phyloP scores from a whole-genome alignment of 2,888 invertebrate genomes.

The Lepidocyrtoides sp. region DNA sequence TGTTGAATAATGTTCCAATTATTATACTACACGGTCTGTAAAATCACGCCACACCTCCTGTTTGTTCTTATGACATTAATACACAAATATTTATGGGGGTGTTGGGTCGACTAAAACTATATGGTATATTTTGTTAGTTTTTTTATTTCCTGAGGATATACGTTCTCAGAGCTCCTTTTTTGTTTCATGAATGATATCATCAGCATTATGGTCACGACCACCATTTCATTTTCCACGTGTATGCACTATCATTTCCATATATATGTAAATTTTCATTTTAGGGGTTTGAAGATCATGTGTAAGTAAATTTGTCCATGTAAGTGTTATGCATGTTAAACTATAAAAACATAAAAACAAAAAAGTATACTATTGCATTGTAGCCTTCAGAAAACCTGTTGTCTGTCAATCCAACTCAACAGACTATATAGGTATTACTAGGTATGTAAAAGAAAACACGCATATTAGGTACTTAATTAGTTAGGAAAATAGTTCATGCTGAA shows the following conservation, averaged over 20 bases:
- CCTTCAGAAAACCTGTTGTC: slow-evolving; percentile 36
- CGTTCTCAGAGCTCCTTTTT: neutral
- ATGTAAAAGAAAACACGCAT: neutral
- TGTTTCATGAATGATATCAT: slow-evolving; percentile 14
- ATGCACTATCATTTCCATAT: neutral
- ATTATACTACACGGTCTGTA: no score
- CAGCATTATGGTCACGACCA: neutral
- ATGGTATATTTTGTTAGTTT: neutral
- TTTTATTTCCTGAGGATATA: slow-evolving; percentile 4
- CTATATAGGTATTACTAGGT: no score
- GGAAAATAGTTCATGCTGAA: neutral
- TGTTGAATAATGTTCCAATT: no score
- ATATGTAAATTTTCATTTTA: slow-evolving; percentile 31
- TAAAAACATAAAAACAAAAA: neutral
- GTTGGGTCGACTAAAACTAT: neutral
- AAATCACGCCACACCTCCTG: neutral
- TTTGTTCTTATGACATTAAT: neutral
- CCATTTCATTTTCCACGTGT: neutral
- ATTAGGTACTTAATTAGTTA: slow-evolving; percentile 1
- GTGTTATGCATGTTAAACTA: neutral
- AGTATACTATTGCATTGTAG: neutral
- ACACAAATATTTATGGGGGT: neutral
- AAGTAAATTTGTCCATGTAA: neutral
- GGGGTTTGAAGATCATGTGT: neutral
- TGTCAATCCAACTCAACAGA: neutral